Conservation (phyloP, 2,797 vertebrate species). For the Chanos chanos region DNA sequence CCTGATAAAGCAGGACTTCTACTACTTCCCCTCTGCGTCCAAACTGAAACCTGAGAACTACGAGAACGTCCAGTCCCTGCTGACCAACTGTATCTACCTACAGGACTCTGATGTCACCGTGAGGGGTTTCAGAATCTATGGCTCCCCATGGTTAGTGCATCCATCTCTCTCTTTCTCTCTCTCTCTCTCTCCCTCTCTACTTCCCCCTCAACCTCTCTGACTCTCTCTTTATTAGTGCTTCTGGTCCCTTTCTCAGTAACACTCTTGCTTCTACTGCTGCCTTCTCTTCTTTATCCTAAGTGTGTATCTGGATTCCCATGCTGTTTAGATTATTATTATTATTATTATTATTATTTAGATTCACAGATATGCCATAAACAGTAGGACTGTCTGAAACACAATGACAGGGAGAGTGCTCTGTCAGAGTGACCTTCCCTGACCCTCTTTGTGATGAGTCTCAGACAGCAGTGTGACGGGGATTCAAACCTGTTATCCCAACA, state of each 20-base stretch:
- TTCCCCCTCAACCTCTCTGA: neutral
- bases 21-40: conserved; percentile 94
- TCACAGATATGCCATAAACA: no score
- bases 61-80: conserved; percentile 92
- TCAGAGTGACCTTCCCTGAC: no score
- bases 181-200: neutral
- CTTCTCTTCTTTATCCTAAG: no score
- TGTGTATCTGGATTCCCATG: neutral
- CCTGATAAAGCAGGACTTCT: conserved; percentile 97
- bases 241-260: no score
- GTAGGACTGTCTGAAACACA: no score
- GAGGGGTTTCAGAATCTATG: conserved; percentile 89
- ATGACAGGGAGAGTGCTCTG: no score
- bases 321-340: neutral
- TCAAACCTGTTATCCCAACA: no score
- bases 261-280: neutral
- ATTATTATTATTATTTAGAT: neutral
- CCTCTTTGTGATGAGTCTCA: no score
- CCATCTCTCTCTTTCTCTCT: neutral
- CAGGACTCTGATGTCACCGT: conserved; percentile 95
- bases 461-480: no score
- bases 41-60: conserved; percentile 95
- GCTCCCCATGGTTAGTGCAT: conserved; percentile 89
- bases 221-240: conserved; percentile 4
- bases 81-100: conserved; percentile 98